Percentiles rank a stretch among this genome's conserved stretches.
phyloP scores from a whole-genome alignment of 2,888 invertebrate genomes.

The Mantis religiosa region DNA sequence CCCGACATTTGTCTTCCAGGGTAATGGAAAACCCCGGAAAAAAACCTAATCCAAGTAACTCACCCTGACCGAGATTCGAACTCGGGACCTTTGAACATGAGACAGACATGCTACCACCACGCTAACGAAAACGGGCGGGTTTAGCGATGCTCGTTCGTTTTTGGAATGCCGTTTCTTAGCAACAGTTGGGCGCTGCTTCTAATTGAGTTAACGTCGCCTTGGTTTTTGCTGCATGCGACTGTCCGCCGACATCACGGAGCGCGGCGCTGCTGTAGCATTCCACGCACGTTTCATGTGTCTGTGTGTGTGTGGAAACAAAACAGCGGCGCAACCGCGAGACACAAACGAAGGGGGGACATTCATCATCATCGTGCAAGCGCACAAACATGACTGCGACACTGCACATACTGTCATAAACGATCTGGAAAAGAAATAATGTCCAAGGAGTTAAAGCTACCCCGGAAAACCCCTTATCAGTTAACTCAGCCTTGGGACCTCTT shows the following conservation, averaged over 20 bases:
- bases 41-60: no score
- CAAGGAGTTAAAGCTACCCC: no score
- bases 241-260: slow-evolving; percentile 1
- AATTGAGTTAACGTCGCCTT: not conserved
- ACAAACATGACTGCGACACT: not conserved
- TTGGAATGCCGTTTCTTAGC: not conserved
- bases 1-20: no score
- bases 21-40: no score
- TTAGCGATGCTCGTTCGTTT: not conserved
- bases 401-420: not conserved
- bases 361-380: not conserved
- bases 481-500: no score
- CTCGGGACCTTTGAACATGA: no score
- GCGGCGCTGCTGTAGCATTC: not conserved
- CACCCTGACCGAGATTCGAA: no score
- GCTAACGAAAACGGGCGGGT: no score
- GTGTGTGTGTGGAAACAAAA: slow-evolving; percentile 16
- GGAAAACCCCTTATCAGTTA: no score
- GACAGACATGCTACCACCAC: no score
- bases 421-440: not conserved
- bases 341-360: not conserved
- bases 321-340: slow-evolving; percentile 3
- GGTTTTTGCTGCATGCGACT: not conserved
- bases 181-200: not conserved
- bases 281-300: slow-evolving; percentile 9